Percentiles rank a stretch among this genome's conserved stretches.
These are phyloP conservation scores for Rhimphoctona megacephalus DNA, from an alignment of 2,888 invertebrate genomes.

Conservation along the genomic window DNA sequence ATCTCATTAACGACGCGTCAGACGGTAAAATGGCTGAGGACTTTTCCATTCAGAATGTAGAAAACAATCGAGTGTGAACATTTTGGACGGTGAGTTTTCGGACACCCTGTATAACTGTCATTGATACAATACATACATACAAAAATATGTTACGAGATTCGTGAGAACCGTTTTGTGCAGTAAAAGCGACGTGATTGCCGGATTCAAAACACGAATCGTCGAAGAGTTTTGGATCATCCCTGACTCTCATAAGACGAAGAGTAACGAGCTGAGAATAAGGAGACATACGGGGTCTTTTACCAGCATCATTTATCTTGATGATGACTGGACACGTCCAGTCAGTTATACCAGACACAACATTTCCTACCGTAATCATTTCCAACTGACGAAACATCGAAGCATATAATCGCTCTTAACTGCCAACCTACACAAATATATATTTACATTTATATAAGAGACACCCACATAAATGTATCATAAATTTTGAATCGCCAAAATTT, in stretches of 20 bases:
- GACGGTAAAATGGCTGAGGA: not conserved
- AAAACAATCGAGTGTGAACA: not conserved
- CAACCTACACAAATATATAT: slow-evolving; percentile 11
- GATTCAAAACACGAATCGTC: slow-evolving; percentile 15
- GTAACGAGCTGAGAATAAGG: slow-evolving; percentile 9
- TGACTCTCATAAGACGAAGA: slow-evolving; percentile 8
- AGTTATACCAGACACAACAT: slow-evolving; percentile 47
- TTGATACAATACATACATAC: not conserved
- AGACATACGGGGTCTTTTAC: not conserved
- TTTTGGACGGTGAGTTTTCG: not conserved
- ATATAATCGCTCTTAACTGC: slow-evolving; percentile 32
- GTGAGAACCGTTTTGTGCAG: slow-evolving; percentile 36
- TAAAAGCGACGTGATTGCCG: slow-evolving; percentile 40
- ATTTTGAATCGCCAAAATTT: slow-evolving; percentile 8
- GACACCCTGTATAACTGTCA: not conserved
- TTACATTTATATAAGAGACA: not conserved
- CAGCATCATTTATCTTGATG: slow-evolving; percentile 54
- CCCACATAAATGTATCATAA: slow-evolving; percentile 11
- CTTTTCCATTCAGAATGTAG: not conserved
- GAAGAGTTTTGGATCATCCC: slow-evolving; percentile 9
- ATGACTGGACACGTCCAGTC: slow-evolving; percentile 41
- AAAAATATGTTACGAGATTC: slow-evolving; percentile 18
- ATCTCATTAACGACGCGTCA: not conserved
- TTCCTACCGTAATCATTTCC: slow-evolving; percentile 52
- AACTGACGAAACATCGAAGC: slow-evolving; percentile 58